A percentile compares a stretch with the other conserved stretches of the same genome.
Conservation (phyloP, 2,113 vertebrate genomes). For the Loxodonta africana region DNA sequence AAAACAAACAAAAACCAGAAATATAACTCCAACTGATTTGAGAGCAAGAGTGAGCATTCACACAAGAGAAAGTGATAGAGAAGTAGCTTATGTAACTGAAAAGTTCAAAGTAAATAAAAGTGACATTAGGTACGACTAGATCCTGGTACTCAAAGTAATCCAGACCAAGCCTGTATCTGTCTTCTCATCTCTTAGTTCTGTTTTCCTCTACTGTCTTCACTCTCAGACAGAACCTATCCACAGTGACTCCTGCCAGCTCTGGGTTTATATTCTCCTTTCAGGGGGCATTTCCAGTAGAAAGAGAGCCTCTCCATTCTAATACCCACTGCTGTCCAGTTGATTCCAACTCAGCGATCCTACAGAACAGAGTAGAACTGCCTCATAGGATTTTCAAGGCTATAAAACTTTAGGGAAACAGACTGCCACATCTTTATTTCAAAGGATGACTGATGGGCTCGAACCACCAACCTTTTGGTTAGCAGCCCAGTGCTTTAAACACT, state of each 20-base stretch:
- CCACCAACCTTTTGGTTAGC: no score
- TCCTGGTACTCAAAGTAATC: background rate
- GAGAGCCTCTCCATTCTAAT: background rate
- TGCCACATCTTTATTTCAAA: no score
- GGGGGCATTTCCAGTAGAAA: background rate
- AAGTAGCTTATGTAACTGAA: background rate
- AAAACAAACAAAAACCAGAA: constrained; percentile 42
- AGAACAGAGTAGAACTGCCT: no score
- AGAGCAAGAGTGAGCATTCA: background rate
- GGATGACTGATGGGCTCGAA: no score
- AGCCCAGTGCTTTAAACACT: no score
- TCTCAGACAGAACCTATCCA: background rate
- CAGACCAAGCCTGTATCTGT: background rate
- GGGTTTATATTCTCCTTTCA: background rate
- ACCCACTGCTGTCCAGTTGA: no score
- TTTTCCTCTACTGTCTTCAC: background rate
- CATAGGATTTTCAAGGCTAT: no score
- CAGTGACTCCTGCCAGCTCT: background rate
- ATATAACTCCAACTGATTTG: background rate
- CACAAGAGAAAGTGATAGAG: background rate
- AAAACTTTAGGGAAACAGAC: no score
- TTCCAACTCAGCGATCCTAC: no score
- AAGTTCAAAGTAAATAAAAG: background rate
- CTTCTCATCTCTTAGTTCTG: background rate
- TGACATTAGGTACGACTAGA: background rate